Conservation (phyloP, 2,888 invertebrate genomes). For the Lasioglossum vierecki region DNA sequence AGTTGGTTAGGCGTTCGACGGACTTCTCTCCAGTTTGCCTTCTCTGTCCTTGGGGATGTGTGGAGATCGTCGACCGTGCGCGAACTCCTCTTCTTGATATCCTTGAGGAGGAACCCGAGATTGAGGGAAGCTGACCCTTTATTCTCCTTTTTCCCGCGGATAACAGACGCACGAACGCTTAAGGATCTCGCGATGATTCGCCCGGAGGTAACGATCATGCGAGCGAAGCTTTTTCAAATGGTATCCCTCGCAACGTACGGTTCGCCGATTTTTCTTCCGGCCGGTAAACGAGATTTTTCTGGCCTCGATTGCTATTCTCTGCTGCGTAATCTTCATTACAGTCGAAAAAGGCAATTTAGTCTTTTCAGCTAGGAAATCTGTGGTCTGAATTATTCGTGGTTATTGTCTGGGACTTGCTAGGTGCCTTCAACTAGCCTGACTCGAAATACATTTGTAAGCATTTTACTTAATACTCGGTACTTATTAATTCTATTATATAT, state of each 20-base stretch:
- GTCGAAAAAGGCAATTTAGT: background rate
- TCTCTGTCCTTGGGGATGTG: constrained; percentile 30
- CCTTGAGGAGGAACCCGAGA: constrained; percentile 46
- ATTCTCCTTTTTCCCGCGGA: constrained; percentile 1
- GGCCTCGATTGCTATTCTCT: background rate
- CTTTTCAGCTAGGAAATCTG: background rate
- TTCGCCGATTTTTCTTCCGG: constrained; percentile 3
- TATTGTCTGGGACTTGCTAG: background rate
- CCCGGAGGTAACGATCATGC: constrained; percentile 5
- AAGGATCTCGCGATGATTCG: constrained; percentile 10
- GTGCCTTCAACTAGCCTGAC: no score
- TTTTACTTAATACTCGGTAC: no score
- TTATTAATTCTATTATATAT: no score
- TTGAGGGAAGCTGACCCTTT: constrained; percentile 18
- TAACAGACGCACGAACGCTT: background rate
- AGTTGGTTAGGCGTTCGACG: background rate
- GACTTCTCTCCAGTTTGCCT: background rate
- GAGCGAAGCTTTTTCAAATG: constrained; percentile 5
- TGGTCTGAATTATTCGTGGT: background rate
- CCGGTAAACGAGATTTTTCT: background rate
- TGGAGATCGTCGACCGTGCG: constrained; percentile 43
- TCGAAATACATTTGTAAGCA: no score
- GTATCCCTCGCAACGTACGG: background rate
- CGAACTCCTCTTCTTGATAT: constrained; percentile 26
- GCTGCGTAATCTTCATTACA: background rate